These are phyloP conservation scores for Cotesia chilonis DNA, from an alignment of 1,140 invertebrate species.

Conservation along the genomic window DNA sequence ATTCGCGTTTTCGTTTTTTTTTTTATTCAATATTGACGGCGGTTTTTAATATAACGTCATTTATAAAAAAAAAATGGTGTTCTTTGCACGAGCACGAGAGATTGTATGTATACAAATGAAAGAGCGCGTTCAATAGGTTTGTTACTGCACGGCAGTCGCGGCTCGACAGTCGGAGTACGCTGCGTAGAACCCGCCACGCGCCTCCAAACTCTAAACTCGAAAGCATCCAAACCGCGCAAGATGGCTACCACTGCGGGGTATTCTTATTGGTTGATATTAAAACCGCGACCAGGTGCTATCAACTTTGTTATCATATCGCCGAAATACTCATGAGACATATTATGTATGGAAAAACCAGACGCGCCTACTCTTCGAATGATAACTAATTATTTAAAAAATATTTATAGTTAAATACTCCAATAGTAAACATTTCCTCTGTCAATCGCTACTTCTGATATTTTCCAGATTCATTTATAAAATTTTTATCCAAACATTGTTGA, in stretches of 20 bases:
- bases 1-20: no score
- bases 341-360: no score
- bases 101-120: no score
- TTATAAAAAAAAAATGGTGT: no score
- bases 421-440: no score
- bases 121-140: background rate
- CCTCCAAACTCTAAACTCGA: constrained; percentile 56
- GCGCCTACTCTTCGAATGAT: background rate
- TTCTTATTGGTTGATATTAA: constrained; percentile 47
- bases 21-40: no score
- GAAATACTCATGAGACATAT: background rate
- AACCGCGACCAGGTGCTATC: constrained; percentile 43
- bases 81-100: no score
- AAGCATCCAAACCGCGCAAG: constrained; percentile 53
- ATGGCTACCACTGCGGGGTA: constrained; percentile 49
- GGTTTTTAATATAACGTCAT: no score
- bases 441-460: no score
- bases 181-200: constrained; percentile 52
- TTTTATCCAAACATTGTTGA: no score
- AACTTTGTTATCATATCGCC: constrained; percentile 43
- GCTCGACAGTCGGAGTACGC: constrained; percentile 56
- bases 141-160: constrained; percentile 43
- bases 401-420: no score
- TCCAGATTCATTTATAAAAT: no score
- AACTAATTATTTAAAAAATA: constrained; percentile 2